Percentiles rank a stretch among this genome's conserved stretches.
These are phyloP conservation scores for Tridacna gigas DNA, from an alignment of 2,888 invertebrate genomes.

Conservation along the genomic window DNA sequence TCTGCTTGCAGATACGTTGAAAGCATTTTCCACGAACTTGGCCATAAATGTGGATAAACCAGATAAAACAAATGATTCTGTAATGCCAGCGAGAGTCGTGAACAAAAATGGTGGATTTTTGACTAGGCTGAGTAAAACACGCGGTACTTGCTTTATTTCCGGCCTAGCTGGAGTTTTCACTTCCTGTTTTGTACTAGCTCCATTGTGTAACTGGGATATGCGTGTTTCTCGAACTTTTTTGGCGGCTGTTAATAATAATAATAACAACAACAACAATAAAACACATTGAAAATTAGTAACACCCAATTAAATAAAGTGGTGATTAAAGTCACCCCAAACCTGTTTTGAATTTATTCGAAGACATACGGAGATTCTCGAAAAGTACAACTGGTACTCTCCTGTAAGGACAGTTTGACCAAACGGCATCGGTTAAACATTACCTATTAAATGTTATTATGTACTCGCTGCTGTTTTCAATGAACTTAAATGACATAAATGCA, in stretches of 20 bases:
- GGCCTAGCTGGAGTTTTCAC: slow-evolving; percentile 43
- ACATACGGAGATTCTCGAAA: no score
- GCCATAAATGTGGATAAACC: slow-evolving; percentile 90
- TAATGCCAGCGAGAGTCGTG: slow-evolving; percentile 89
- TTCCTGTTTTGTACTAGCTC: slow-evolving; percentile 12
- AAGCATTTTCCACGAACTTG: slow-evolving; percentile 91
- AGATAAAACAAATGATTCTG: slow-evolving; percentile 80
- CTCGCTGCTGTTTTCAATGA: no score
- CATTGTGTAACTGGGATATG: slow-evolving; percentile 72
- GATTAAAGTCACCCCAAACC: no score
- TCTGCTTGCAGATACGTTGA: slow-evolving; percentile 88
- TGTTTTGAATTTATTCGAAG: no score
- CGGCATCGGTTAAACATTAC: no score
- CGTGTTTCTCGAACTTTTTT: slow-evolving; percentile 65
- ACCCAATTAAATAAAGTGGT: no score
- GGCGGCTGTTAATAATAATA: slow-evolving; percentile 63
- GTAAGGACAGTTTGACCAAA: no score
- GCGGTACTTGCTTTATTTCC: slow-evolving; percentile 52
- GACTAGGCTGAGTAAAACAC: slow-evolving; percentile 59
- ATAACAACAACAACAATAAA: background rate
- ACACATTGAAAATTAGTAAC: no score
- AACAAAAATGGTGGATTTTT: slow-evolving; percentile 86
- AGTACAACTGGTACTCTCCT: no score
- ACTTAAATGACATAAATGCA: no score
- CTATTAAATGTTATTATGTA: no score